A percentile compares a stretch with the other conserved stretches of the same genome.
phyloP scores from a whole-genome alignment of 2,113 vertebrate genomes.

The Indicator indicator region DNA sequence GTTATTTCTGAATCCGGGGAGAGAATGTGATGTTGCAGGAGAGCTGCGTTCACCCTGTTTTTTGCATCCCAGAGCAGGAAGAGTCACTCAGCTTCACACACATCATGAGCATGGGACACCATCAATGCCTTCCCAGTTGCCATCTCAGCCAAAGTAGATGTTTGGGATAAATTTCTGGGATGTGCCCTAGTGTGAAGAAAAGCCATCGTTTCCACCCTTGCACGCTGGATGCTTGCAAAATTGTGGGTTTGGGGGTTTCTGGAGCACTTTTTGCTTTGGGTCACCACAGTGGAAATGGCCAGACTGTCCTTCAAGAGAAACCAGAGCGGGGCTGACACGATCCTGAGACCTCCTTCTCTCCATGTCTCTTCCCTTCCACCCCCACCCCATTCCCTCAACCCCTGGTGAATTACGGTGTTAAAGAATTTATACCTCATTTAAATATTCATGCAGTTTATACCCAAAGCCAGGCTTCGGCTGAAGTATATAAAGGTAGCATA shows the following conservation, averaged over 20 bases:
- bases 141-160: background rate
- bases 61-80: background rate
- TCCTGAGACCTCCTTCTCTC: slow-evolving; percentile 43
- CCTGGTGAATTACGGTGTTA: slow-evolving; percentile 61
- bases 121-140: background rate
- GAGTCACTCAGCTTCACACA: background rate
- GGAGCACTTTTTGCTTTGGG: background rate
- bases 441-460: slow-evolving; percentile 80
- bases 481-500: slow-evolving; percentile 83
- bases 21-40: background rate
- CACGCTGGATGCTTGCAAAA: background rate
- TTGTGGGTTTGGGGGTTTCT: background rate
- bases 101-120: background rate
- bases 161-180: slow-evolving; percentile 30
- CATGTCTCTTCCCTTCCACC: slow-evolving; percentile 22
- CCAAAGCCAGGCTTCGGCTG: slow-evolving; percentile 80
- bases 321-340: slow-evolving; percentile 32
- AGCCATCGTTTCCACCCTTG: background rate
- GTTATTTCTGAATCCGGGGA: background rate
- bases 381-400: background rate
- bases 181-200: slow-evolving; percentile 26
- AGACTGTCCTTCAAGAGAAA: slow-evolving; percentile 38
- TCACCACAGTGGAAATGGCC: background rate
- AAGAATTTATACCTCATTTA: slow-evolving; percentile 75
- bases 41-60: background rate